A percentile compares a stretch with the other conserved stretches of the same genome.
phyloP scores from a whole-genome alignment of 2,113 vertebrate species.

The Nansenia antarctica region DNA sequence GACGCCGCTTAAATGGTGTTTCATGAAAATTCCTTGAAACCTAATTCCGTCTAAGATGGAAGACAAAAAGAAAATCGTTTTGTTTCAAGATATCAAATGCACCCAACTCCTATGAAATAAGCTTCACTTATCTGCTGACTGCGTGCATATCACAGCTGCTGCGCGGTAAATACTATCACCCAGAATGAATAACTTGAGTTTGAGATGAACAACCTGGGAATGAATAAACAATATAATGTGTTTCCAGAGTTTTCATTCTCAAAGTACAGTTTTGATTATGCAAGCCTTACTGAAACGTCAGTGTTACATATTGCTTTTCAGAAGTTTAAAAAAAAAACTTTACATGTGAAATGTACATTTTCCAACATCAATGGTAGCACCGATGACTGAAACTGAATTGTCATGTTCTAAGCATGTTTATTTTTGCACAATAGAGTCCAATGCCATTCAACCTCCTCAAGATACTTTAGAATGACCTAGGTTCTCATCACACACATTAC shows the following conservation, averaged over 20 bases:
- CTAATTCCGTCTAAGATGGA: conserved; percentile 53
- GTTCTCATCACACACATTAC: too few relatives aligned
- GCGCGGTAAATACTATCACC: conserved; percentile 18
- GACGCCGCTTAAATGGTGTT: conserved; percentile 63
- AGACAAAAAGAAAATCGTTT: conserved; percentile 58
- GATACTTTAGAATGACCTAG: too few relatives aligned
- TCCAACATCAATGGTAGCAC: not conserved
- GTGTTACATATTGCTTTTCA: too few relatives aligned
- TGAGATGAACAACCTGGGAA: conserved; percentile 41
- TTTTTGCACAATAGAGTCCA: too few relatives aligned
- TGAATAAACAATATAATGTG: conserved; percentile 18
- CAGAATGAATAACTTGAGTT: conserved; percentile 16
- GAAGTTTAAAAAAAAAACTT: too few relatives aligned
- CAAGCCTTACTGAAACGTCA: not conserved
- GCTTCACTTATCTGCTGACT: conserved; percentile 53
- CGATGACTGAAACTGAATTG: not conserved
- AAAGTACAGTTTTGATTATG: not conserved
- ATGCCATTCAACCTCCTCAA: too few relatives aligned
- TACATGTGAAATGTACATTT: too few relatives aligned
- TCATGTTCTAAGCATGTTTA: too few relatives aligned
- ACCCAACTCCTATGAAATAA: conserved; percentile 52
- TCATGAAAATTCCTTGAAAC: conserved; percentile 66
- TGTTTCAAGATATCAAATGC: conserved; percentile 57
- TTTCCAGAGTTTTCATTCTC: not conserved
- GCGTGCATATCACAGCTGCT: conserved; percentile 36